Percentiles rank a stretch among this genome's conserved stretches.
These are phyloP conservation scores for Pristionchus entomophagus DNA, from an alignment of 2,888 invertebrate genomes.

Conservation along the genomic window DNA sequence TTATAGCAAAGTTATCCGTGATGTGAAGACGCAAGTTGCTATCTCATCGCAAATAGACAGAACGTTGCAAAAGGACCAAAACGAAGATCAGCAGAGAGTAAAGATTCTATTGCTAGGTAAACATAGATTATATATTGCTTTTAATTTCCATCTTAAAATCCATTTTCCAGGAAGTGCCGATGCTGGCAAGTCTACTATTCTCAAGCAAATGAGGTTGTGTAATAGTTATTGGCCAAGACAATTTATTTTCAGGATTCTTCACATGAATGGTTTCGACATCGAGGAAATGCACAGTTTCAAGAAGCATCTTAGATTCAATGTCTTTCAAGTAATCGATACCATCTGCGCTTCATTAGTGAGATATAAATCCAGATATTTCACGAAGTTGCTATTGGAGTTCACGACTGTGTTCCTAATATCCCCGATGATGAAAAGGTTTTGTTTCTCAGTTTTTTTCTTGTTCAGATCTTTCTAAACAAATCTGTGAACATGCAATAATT, in stretches of 20 bases:
- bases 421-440: neutral
- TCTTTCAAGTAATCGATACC: neutral
- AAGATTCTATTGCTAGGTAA: conserved; percentile 8
- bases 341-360: too few species aligned
- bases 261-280: conserved; percentile 11
- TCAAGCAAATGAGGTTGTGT: conserved; percentile 58
- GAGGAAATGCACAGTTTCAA: conserved; percentile 7
- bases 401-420: neutral
- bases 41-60: neutral
- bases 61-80: neutral
- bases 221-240: neutral
- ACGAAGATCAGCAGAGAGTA: neutral
- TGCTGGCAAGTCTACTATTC: conserved; percentile 59
- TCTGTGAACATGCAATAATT: too few species aligned
- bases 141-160: too few species aligned
- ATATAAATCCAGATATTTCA: conserved; percentile 7
- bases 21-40: neutral
- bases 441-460: neutral
- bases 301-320: conserved; percentile 20
- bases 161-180: conserved; percentile 50
- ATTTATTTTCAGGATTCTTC: conserved; percentile 38
- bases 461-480: neutral
- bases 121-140: too few species aligned
- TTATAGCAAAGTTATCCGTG: too few species aligned
- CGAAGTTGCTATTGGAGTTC: neutral